phyloP scores from a whole-genome alignment of 1,140 invertebrate genomes.

The Popillia japonica region DNA sequence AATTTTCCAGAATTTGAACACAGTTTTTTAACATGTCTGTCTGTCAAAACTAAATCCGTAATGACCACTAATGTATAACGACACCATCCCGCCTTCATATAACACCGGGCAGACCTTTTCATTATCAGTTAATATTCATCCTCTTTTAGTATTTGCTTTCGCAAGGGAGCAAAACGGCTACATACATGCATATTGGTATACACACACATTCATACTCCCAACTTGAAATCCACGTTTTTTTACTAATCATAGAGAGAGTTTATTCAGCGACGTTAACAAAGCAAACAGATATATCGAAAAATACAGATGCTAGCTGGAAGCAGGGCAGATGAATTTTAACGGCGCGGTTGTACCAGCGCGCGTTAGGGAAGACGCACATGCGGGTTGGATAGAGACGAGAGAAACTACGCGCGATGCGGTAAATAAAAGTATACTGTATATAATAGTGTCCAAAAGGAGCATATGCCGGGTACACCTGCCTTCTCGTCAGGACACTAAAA shows the following conservation, averaged over 20 bases:
- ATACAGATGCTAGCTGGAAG: slow-evolving; percentile 35
- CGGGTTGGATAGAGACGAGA: neutral
- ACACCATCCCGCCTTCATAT: too few species aligned
- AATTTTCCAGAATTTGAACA: too few species aligned
- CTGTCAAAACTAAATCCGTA: too few species aligned
- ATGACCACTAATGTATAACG: too few species aligned
- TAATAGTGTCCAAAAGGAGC: slow-evolving; percentile 33
- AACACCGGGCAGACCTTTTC: too few species aligned
- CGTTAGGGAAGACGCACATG: slow-evolving; percentile 15
- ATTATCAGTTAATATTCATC: too few species aligned
- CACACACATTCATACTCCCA: neutral
- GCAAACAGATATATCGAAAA: slow-evolving; percentile 37
- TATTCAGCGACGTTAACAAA: slow-evolving; percentile 37
- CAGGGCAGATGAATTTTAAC: slow-evolving; percentile 35
- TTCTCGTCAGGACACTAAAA: slow-evolving; percentile 10
- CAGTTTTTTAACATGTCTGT: too few species aligned
- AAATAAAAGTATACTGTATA: slow-evolving; percentile 8
- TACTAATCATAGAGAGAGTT: slow-evolving; percentile 35
- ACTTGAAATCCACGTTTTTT: neutral
- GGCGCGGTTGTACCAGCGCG: neutral
- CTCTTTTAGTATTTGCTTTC: too few species aligned
- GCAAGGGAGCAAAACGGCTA: too few species aligned
- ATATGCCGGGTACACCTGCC: slow-evolving; percentile 42
- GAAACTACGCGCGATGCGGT: slow-evolving; percentile 23
- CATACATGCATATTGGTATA: too few species aligned